A percentile compares a stretch with the other conserved stretches of the same genome.
These are phyloP conservation scores for Pharmacophagus antenor DNA, from an alignment of 2,888 invertebrate species.

Conservation along the genomic window DNA sequence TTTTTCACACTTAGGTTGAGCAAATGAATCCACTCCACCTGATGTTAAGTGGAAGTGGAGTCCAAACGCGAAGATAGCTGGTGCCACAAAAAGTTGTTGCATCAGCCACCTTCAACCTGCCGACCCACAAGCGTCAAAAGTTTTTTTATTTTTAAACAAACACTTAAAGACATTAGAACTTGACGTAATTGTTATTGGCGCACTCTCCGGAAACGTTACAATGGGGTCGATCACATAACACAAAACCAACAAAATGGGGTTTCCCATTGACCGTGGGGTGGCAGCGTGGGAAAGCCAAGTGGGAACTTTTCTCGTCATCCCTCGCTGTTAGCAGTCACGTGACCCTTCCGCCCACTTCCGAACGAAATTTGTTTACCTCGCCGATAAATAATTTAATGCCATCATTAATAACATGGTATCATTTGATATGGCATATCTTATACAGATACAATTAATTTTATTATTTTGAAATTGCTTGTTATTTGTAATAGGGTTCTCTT, in stretches of 20 bases:
- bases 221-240: constrained; percentile 60
- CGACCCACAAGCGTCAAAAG: no score
- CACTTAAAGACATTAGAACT: constrained; percentile 33
- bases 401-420: constrained; percentile 7
- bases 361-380: constrained; percentile 5
- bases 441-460: constrained; percentile 11
- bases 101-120: no score
- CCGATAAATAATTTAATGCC: constrained; percentile 20
- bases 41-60: no score
- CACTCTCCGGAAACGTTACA: constrained; percentile 60
- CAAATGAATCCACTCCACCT: no score
- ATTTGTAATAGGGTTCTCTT: neutral
- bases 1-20: no score
- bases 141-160: constrained; percentile 11
- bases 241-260: constrained; percentile 71
- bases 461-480: neutral
- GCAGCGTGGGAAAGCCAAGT: constrained; percentile 69
- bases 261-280: constrained; percentile 58
- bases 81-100: no score
- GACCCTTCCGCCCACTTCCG: constrained; percentile 61
- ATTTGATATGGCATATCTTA: constrained; percentile 6
- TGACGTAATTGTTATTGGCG: constrained; percentile 39
- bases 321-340: constrained; percentile 54
- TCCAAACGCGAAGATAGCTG: no score
- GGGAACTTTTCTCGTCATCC: constrained; percentile 70